Evolutionary conservation across 1,140 invertebrate species (phyloP).

Genomic region (Steinernema feltiae): DNA sequence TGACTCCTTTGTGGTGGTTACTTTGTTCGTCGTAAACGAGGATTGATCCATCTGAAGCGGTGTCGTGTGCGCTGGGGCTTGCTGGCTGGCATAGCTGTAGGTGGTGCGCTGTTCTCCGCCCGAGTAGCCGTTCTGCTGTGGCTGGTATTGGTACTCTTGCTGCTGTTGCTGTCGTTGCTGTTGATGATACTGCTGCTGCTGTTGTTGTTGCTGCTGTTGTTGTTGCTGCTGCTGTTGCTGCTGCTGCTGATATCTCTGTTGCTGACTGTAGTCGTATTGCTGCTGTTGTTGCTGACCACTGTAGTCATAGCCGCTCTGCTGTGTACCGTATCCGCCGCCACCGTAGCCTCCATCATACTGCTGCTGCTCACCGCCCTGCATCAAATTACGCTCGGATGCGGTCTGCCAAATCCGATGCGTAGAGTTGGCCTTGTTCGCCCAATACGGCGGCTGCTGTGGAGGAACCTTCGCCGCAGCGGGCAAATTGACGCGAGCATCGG

Average conservation of each 20-base stretch:
- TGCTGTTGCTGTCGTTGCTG: constrained; percentile 20
- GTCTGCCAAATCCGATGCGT: constrained; percentile 37
- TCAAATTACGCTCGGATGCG: constrained; percentile 25
- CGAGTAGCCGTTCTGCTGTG: constrained; percentile 25
- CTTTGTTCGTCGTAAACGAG: neutral
- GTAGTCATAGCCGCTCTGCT: neutral
- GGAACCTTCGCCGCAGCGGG: constrained; percentile 38
- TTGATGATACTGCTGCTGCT: neutral
- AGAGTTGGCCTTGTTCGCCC: constrained; percentile 31
- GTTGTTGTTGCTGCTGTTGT: constrained; percentile 15
- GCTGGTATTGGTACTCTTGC: constrained; percentile 23
- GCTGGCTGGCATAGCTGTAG: constrained; percentile 1
- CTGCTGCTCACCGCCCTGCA: neutral
- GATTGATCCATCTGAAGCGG: constrained; percentile 2
- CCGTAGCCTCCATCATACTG: neutral
- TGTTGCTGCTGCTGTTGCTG: constrained; percentile 28
- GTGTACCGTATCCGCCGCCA: neutral
- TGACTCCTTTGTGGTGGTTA: neutral
- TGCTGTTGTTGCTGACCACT: neutral
- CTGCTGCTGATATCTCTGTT: constrained; percentile 21
- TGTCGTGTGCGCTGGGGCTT: constrained; percentile 4
- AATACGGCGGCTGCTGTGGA: constrained; percentile 26
- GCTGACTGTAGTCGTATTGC: neutral
- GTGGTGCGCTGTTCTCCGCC: constrained; percentile 12
- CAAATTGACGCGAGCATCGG: constrained; percentile 31